A percentile compares a stretch with the other conserved stretches of the same genome.
Conservation (phyloP, 2,888 invertebrate species). For the Agrotis segetum region DNA sequence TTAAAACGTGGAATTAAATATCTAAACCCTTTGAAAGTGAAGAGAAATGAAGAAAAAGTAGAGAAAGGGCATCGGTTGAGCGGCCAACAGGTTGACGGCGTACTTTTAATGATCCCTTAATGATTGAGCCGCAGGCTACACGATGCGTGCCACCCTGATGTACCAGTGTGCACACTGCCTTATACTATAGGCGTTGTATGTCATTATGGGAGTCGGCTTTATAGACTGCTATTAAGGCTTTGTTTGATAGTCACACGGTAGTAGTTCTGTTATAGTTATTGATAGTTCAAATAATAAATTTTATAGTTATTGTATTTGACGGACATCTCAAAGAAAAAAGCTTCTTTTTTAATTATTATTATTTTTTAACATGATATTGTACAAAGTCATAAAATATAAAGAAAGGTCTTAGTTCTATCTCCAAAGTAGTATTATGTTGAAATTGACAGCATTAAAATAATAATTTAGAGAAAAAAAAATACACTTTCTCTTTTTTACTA, state of each 20-base stretch:
- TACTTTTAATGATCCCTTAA: slow-evolving; percentile 85
- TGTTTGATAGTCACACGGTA: slow-evolving; percentile 17
- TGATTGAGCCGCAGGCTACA: slow-evolving; percentile 81
- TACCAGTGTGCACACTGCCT: slow-evolving; percentile 59
- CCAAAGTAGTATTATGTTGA: too few relatives aligned
- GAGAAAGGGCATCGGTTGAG: slow-evolving; percentile 72
- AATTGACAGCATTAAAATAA: too few relatives aligned
- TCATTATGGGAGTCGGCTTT: slow-evolving; percentile 29
- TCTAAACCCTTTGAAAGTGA: slow-evolving; percentile 66
- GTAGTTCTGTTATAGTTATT: slow-evolving; percentile 21
- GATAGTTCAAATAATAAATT: slow-evolving; percentile 1
- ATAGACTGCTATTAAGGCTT: slow-evolving; percentile 36
- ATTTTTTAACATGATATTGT: neutral
- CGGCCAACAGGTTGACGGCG: slow-evolving; percentile 74
- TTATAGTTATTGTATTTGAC: neutral
- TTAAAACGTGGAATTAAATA: slow-evolving; percentile 59
- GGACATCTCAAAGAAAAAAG: too few relatives aligned
- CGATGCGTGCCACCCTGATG: slow-evolving; percentile 72
- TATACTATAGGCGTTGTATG: slow-evolving; percentile 42
- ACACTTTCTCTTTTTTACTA: neutral
- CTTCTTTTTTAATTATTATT: neutral
- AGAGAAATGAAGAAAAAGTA: slow-evolving; percentile 69
- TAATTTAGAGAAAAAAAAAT: neutral
- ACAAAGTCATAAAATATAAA: too few relatives aligned
- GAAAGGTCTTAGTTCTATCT: too few relatives aligned